Evolutionary conservation across 1,140 invertebrate species (phyloP), one percentile per base, ranked within the genome.

Genomic region (Leptinotarsa lineolata): DNA sequence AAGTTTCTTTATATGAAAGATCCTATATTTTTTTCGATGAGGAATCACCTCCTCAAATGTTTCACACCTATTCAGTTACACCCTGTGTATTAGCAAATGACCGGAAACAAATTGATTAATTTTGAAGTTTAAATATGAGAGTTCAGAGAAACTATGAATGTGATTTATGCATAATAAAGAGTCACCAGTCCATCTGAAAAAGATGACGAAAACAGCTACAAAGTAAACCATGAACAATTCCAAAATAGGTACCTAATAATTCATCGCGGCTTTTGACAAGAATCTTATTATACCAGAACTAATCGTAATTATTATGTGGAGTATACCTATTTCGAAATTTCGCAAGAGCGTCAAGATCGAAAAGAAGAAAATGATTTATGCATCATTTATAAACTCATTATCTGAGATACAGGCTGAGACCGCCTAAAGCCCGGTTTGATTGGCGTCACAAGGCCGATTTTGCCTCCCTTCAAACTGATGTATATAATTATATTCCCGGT

Each of bases 331-430:
- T 78, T 74, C 59, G 73, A 72, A 74, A 76, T 80, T 80, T 79
- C 73, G 77, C 72, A 78, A 75, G 73, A 76, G 16, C 74, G 68
- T 64, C 63, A 75, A 59, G 70, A 68, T 21, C 65, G 77, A 76
- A 20, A 76, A 75, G 74, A 76, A 63, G 72, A 64, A 75, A 77
- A 84, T 84, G 84, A 85, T 85, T 85, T 85, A 85, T 84, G 80
- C 79, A 76, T 81, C 84, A 80, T 84, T 85, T 85, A 85, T 85
- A 83, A 83, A 84, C 83, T 84, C 83, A 84, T 85, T 84, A 84
- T 84, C 77, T 80, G 59, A 71, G 75, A 79, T 76, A 74, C 79
- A 75, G 76, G 72, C 72, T 74, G 72, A 73, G 74, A 80, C 78
- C 77, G 81, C 81, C 80, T 79, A 75, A 73, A 79, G 81, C 74